Evolutionary conservation across 37 sponge, comb jelly and placozoan genomes (phyloP), one percentile per base, ranked within the genome.

Genomic region (Theonella swinhoei): DNA sequence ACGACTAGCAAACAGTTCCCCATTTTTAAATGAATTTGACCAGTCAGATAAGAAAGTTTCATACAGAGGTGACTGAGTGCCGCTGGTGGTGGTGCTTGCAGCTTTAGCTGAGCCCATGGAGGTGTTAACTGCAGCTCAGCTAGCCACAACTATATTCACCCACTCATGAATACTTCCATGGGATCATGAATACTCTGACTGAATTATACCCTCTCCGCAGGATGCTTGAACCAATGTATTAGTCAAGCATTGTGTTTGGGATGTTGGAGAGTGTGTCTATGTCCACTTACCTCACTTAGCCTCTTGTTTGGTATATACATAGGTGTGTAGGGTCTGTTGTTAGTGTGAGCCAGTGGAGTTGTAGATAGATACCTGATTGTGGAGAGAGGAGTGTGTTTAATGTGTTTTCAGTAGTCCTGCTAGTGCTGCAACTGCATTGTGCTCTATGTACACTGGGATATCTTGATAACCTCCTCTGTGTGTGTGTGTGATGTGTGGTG

Each of bases 141-240:
- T 47, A 47, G 54, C 54, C 54, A 19, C 39, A 70, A 70, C 22
- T 31, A 34, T 35, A 70, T 70, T 70, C 71, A 70, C 71, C 71
- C 71, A 19, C 71, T 70, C 71, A 30, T 70, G 71, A 70, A 70
- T 70, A 70, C 38, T 30, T 34, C 22, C 54, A 47, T 47, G 14
- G 54, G 14, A 47, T 14, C 54, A 47, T 47, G 54, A 47, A 47
- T 47, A 47, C 54, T 47, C 54, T 47, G 54, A 47, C 54, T 47
- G 54, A 14, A 47, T 47, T 47, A 47, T 47, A 47, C 7, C 14
- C 54, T 47, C 11, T n/a, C 54, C 7, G 54, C 54, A 47, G 14
- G 14, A 47, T 47, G 11, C 54, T 17, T 7, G 11, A 47, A 47
- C 54, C 54, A 47, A 47, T 47, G 54, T 7, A 14, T 14, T 47